Base-by-base conservation (phyloP, 2,113 vertebrate genomes). In the Speoplatyrhinus poulsoni region DNA sequence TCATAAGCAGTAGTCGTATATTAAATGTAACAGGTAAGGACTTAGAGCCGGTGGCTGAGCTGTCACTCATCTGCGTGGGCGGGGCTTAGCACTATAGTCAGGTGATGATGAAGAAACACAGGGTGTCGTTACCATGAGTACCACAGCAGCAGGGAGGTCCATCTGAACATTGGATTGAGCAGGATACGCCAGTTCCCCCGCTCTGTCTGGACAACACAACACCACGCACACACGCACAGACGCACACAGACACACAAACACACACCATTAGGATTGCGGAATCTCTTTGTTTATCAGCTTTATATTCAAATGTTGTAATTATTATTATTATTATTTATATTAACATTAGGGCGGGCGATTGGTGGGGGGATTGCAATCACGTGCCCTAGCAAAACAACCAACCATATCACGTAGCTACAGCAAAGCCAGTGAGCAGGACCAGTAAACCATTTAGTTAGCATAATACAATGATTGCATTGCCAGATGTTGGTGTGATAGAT, bases 91-190 rank as follows among this genome's bases (percentile, higher is more conserved):
- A 8, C 7, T 41, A 41, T 32, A n/a, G 5, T 47, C 36, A 33
- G 4, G 32, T 26, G 17, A 60, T 4, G 16, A 55, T 10, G 52
- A 46, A n/a, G 12, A 46, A 9, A 26, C 26, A 26, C 26, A 26
- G 3, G 26, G 16, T 33, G 4, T 33, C 49, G 1, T 93, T 94
- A 99, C 98, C 98, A 99, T 85, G 97, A 93, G 73, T 94, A 93
- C 96, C 96, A 98, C 83, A 97, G 93, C 77, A 98, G 94, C 8
- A 98, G 65, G 0, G 95, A 93, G 0, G 96, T 99, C 82, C 93
- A 92, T 67, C 92, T 88, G 69, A 94, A 96, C 1, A 91, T 84
- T 0, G 91, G 67, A 67, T 91, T 91, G 16, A 98, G 1, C 2
- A 99, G 90, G 67, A 95, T 90, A 71, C 87, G 85, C 84, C 96